phyloP scores from a whole-genome alignment of 2,113 vertebrate genomes.

The Malurus melanocephalus region DNA sequence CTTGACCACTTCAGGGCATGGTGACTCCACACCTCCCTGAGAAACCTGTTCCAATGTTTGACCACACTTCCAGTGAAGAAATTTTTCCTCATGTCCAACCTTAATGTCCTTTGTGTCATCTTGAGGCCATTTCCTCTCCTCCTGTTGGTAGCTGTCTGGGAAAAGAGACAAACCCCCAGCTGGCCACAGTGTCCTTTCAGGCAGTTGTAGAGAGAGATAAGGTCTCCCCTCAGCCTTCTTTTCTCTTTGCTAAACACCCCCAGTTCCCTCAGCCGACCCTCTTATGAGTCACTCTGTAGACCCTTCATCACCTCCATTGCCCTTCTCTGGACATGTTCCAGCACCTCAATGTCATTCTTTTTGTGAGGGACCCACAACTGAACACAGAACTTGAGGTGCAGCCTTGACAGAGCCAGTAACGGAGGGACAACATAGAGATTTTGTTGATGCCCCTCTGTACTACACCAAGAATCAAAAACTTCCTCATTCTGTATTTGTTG shows the following conservation, averaged over 20 bases:
- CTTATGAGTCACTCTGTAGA: fast-evolving
- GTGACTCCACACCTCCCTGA: not conserved
- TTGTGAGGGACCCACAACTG: not conserved
- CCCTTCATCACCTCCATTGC: not conserved
- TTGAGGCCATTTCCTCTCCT: not conserved
- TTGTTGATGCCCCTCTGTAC: not conserved
- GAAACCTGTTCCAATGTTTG: not conserved
- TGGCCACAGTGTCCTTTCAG: not conserved
- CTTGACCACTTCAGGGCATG: not conserved
- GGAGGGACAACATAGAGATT: not conserved
- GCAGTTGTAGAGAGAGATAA: not conserved
- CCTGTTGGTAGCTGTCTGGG: no score
- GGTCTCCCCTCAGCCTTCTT: not conserved
- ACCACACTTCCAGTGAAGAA: not conserved
- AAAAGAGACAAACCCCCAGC: not conserved
- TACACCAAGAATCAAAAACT: not conserved
- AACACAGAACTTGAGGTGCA: not conserved
- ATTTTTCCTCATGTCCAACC: not conserved
- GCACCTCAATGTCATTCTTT: not conserved
- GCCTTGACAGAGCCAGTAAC: no score
- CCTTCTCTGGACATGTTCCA: not conserved
- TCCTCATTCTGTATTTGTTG: not conserved
- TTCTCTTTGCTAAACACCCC: not conserved
- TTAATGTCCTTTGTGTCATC: not conserved
- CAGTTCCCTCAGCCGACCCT: not conserved